Evolutionary conservation across 2,113 vertebrate genomes (phyloP).

Genomic region (Rhineura floridana): DNA sequence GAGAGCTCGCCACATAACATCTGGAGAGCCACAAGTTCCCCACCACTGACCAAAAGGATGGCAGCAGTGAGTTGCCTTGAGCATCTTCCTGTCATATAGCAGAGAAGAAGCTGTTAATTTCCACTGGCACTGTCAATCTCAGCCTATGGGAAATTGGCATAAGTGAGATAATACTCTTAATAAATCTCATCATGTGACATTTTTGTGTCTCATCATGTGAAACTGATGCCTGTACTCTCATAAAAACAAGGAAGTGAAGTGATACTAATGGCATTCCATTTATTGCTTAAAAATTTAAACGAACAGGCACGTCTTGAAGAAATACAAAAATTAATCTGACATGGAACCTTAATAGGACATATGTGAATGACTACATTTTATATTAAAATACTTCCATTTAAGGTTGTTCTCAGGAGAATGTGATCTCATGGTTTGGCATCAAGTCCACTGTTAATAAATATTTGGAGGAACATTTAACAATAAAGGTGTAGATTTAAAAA

Average conservation of each 20-base stretch:
- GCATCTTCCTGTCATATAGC: background rate
- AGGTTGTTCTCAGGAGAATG: conserved; percentile 21
- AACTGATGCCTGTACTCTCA: background rate
- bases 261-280: background rate
- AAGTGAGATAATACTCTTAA: background rate
- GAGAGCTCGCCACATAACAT: too few relatives aligned
- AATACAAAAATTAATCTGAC: background rate
- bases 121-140: background rate
- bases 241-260: background rate
- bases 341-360: background rate
- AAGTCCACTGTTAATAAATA: conserved; percentile 37
- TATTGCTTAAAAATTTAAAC: background rate
- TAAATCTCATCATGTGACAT: background rate
- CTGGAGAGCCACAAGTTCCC: background rate
- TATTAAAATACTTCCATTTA: conserved; percentile 1
- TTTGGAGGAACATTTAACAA: conserved; percentile 38
- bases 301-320: background rate
- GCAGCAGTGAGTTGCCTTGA: background rate
- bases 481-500: conserved; percentile 27
- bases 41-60: background rate
- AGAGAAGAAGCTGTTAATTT: background rate
- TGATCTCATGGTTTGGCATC: conserved; percentile 17
- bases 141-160: background rate
- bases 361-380: background rate
- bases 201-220: background rate